Evolutionary conservation across 2,888 invertebrate species (phyloP), one percentile per base, ranked within the genome.

Genomic region (Rhamnusium bicolor): DNA sequence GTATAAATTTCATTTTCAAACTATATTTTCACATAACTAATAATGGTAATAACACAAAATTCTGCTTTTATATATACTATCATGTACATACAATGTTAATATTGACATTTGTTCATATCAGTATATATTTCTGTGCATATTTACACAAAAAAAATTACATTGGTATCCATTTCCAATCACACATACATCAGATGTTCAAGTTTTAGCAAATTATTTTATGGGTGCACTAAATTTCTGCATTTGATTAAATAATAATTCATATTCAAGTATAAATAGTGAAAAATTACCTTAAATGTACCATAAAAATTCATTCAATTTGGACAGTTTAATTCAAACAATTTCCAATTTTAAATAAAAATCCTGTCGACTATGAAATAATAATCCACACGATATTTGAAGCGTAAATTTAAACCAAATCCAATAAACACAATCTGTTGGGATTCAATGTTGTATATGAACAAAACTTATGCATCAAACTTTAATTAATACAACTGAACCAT

Each of bases 341-440:
- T 58, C 27, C 61, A 60, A 58, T 69, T 60, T 29, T 51, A 69
- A 60, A 51, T 58, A 58, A 69, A 61, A 56, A 58, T 58, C 51
- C 61, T 58, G 61, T 68, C 68, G 58, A 58, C 68, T 58, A 68
- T 60, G 56, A 58, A 60, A 40, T 60, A 60, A 40, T 60, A 69
- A 60, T 69, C 69, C 60, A 21, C 49, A 69, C 24, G 21, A 40
- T 16, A 76, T 69, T 61, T 62, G 66, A 71, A 71, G 75, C 74
- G 74, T 74, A 71, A 76, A 76, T 60, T 70, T 71, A 61, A 54
- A 29, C 70, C 60, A 72, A 79, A 74, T 74, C 77, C 79, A 77
- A 77, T 79, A 75, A 77, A 70, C 71, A 71, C 73, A 71, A 71
- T 75, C 73, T 75, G 77, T 75, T 72, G 51, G 53, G 32, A 14